Conservation (phyloP, 2,888 invertebrate genomes). For the Tenthredo notha region DNA sequence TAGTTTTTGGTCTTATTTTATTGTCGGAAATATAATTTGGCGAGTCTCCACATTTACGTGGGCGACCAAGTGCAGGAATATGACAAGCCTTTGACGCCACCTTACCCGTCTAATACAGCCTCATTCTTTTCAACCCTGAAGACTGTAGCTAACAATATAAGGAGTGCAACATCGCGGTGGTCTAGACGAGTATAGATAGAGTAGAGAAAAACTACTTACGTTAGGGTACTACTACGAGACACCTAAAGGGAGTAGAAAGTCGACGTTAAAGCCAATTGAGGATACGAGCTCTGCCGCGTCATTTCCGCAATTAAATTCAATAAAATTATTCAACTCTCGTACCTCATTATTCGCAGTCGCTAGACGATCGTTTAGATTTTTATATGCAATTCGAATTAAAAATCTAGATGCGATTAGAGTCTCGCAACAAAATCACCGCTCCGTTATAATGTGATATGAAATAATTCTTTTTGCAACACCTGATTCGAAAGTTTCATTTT, state of each 20-base stretch:
- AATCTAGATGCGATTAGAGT: background rate
- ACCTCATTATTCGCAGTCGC: conserved; percentile 4
- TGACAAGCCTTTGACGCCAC: background rate
- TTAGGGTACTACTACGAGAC: background rate
- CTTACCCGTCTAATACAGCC: background rate
- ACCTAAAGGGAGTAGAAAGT: conserved; percentile 51
- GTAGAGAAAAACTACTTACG: background rate
- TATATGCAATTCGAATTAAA: background rate
- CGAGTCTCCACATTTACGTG: background rate
- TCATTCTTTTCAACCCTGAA: background rate
- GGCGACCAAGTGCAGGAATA: background rate
- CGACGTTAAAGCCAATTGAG: conserved; percentile 54
- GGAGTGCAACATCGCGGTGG: background rate
- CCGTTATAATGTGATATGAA: no score
- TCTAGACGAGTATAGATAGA: background rate
- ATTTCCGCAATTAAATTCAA: conserved; percentile 57
- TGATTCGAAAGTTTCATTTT: no score
- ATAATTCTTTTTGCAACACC: no score
- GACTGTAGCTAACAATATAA: background rate
- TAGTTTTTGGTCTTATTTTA: conserved; percentile 6
- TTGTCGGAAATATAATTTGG: conserved; percentile 7
- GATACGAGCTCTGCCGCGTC: conserved; percentile 54
- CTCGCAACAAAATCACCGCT: no score
- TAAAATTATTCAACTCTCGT: conserved; percentile 54
- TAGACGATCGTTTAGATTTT: background rate